Base-by-base conservation (phyloP, 2,888 invertebrate genomes). In the Gonocerus acuteangulatus region DNA sequence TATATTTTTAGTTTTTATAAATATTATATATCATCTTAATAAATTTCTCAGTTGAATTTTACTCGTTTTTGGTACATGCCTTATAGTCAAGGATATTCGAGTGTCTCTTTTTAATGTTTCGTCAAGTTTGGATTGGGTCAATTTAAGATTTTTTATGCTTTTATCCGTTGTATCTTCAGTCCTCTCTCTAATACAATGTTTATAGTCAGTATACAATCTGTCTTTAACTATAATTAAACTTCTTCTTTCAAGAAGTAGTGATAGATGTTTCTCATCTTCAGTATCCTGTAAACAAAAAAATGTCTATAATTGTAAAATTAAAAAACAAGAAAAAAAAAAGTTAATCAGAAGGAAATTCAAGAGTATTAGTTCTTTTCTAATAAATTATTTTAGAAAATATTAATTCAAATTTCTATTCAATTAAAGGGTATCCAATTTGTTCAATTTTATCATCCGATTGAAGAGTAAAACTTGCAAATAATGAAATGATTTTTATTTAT, bases 61-160 rank as follows among this genome's bases (percentile, higher is more conserved):
- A 60, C 83, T 82, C 42, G 89, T 87, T 77, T 90, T 94, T 45
- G 94, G 94, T 36, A 95, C 95, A 80, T 92, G 86, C 72, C 96
- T 80, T 68, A 96, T 92, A 13, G 95, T 96, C 56, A 96, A 74
- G 13, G 95, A 96, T 66, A 95, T 77, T 70, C 96, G 81, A 4
- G 86, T 89, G 9, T 75, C 76, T 68, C 93, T 78, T 56, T 74
- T 68, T 21, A 91, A 69, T 54, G 72, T 74, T 62, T 82, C 76
- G 36, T 82, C 84, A 60, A 78, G 73, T 57, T 75, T 73, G 60
- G 74, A 71, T 56, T 78, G 78, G 73, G 86, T 87, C 70, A 81
- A 74, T 52, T 80, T 72, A 67, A 89, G 76, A 74, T 90, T 90
- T 23, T 76, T 77, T 68, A 88, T 75, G 34, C 76, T 72, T 63